These are phyloP conservation scores for Luidia sarsii DNA, from an alignment of 53 echinoderm and acorn worm genomes.

Conservation along the genomic window DNA sequence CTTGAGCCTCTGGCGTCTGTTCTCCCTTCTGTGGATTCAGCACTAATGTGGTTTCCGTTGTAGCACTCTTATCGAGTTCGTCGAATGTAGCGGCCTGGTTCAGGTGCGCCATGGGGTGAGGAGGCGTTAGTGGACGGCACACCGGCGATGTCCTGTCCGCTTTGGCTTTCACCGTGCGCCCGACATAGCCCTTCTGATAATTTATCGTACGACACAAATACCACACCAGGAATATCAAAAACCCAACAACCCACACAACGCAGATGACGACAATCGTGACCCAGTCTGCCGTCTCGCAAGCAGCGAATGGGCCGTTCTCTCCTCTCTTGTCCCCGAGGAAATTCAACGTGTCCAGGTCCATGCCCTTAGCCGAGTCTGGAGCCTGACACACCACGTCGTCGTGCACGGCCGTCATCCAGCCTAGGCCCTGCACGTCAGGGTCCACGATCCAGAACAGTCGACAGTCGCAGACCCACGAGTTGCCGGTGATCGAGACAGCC, in stretches of 20 bases:
- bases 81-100: conserved; percentile 26
- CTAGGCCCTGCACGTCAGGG: background rate
- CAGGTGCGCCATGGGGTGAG: background rate
- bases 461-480: conserved; percentile 37
- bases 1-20: background rate
- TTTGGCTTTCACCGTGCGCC: background rate
- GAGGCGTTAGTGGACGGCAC: background rate
- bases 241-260: background rate
- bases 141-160: background rate
- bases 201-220: background rate
- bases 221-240: background rate
- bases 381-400: conserved; percentile 5
- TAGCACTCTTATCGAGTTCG: conserved; percentile 11
- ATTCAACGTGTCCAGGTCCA: conserved; percentile 11
- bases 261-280: conserved; percentile 19
- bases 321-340: background rate
- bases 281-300: conserved; percentile 30
- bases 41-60: background rate
- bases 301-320: conserved; percentile 18
- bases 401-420: conserved; percentile 12
- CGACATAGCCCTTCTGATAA: conserved; percentile 7
- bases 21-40: background rate
- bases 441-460: conserved; percentile 15
- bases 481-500: conserved; percentile 13
- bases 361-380: background rate